Conservation (phyloP, 35 echinoderm and acorn worm genomes). For the Ptychodera flava region DNA sequence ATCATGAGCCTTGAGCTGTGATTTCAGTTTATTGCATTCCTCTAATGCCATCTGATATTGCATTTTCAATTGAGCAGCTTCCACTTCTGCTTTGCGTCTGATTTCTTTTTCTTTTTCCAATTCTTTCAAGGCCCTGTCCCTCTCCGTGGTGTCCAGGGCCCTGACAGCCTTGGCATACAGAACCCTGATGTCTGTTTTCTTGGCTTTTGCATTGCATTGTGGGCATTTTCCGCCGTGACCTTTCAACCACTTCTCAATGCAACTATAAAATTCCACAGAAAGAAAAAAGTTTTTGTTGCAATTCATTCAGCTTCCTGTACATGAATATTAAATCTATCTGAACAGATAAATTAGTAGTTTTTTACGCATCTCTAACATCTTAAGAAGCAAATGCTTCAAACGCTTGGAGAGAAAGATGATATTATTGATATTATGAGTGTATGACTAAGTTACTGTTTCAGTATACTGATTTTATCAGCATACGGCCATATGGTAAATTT, state of each 20-base stretch:
- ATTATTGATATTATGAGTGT: background rate
- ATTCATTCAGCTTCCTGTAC: background rate
- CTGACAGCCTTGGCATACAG: constrained; percentile 82
- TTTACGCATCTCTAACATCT: too few relatives aligned
- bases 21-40: constrained; percentile 70
- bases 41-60: constrained; percentile 78
- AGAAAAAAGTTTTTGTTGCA: background rate
- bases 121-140: constrained; percentile 70
- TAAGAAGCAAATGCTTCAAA: background rate
- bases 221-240: constrained; percentile 81
- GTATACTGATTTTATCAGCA: background rate
- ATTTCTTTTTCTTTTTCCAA: constrained; percentile 78
- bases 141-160: constrained; percentile 75
- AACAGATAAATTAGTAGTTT: too few relatives aligned
- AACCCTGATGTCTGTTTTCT: constrained; percentile 79
- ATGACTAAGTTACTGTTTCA: background rate
- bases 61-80: constrained; percentile 65
- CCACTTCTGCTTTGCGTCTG: constrained; percentile 72
- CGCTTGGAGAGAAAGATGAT: background rate
- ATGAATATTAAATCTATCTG: background rate
- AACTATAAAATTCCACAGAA: constrained; percentile 34
- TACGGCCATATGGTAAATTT: too few relatives aligned
- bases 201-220: constrained; percentile 93
- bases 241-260: constrained; percentile 92
- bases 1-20: constrained; percentile 48